These are phyloP conservation scores for Pachycephus smyrnensis DNA, from an alignment of 2,888 invertebrate genomes.

Conservation along the genomic window DNA sequence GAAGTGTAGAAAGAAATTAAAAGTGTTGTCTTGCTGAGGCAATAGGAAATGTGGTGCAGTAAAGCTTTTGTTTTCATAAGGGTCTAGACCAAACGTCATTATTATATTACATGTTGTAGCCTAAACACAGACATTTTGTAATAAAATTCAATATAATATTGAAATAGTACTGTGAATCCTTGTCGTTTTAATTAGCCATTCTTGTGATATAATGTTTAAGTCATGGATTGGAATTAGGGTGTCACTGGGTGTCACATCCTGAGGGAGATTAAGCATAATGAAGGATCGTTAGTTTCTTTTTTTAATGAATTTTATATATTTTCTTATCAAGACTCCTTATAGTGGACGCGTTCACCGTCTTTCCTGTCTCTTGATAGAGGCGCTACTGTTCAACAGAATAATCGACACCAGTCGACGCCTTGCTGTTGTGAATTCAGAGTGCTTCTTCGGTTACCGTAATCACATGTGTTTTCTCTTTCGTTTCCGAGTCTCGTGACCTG, in stretches of 20 bases:
- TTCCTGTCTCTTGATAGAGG: background rate
- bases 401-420: too few relatives aligned
- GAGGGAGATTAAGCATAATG: background rate
- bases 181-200: background rate
- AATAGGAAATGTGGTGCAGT: conserved; percentile 57
- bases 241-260: background rate
- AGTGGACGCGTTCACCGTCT: background rate
- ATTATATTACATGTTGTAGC: conserved; percentile 67
- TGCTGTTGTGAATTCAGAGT: too few relatives aligned
- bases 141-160: conserved; percentile 66
- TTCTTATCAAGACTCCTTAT: background rate
- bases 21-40: conserved; percentile 39
- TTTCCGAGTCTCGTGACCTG: background rate
- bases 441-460: background rate
- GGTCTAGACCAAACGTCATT: conserved; percentile 66
- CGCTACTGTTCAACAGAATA: background rate
- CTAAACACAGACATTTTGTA: conserved; percentile 66
- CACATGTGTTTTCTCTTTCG: background rate
- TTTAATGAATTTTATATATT: background rate
- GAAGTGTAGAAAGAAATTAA: conserved; percentile 45
- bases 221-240: background rate
- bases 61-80: conserved; percentile 60
- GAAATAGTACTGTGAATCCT: conserved; percentile 32
- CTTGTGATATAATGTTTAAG: background rate
- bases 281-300: background rate